Evolutionary conservation across 2,888 invertebrate genomes (phyloP).

Genomic region (Chymomyza fuscimana): DNA sequence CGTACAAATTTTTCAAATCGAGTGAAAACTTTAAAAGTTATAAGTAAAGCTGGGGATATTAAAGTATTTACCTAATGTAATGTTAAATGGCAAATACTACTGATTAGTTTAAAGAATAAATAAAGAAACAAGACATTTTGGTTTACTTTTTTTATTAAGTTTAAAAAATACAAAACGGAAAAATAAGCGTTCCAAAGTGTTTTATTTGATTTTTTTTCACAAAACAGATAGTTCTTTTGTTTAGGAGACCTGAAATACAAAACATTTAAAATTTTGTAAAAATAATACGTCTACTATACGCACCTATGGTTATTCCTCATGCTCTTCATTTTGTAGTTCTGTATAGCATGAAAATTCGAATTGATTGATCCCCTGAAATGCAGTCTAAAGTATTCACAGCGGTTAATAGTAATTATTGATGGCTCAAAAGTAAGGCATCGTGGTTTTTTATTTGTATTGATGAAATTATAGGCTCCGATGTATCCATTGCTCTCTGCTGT

Average conservation of each 20-base stretch:
- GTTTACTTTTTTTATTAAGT: no score
- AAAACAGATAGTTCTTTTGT: neutral
- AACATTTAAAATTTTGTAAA: neutral
- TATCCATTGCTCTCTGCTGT: conserved; percentile 17
- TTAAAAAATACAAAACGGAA: no score
- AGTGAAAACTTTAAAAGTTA: no score
- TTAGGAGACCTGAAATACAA: neutral
- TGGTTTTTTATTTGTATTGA: neutral
- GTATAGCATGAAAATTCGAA: neutral
- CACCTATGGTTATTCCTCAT: neutral
- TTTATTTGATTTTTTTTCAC: no score
- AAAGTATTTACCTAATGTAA: no score
- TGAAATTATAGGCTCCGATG: conserved; percentile 20
- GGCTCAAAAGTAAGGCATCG: neutral
- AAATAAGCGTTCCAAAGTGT: no score
- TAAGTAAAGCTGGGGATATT: no score
- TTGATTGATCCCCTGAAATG: conserved; percentile 11
- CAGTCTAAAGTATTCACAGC: conserved; percentile 13
- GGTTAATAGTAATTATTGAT: neutral
- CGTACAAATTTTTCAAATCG: no score
- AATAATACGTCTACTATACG: neutral
- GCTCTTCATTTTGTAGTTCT: neutral
- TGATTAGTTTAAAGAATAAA: no score
- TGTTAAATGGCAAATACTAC: no score
- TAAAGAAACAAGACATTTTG: no score